A percentile compares a stretch with the other conserved stretches of the same genome.
These are phyloP conservation scores for Enteromius anoplus DNA, from an alignment of 2,797 vertebrate species.

Conservation along the genomic window DNA sequence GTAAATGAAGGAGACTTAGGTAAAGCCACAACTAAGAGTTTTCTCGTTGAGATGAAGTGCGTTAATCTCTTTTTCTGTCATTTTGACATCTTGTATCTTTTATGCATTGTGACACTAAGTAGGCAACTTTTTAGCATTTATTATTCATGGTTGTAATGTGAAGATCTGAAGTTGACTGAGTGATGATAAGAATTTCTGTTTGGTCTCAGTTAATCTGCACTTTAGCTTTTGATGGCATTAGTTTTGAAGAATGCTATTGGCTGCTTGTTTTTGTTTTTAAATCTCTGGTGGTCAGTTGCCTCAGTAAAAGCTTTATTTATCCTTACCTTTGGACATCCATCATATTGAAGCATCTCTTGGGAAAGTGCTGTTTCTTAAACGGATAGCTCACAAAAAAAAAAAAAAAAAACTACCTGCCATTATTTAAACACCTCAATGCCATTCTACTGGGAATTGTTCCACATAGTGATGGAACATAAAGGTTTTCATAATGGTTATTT, in stretches of 20 bases:
- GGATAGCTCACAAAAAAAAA: background rate
- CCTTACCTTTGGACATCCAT: slow-evolving; percentile 60
- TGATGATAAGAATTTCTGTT: background rate
- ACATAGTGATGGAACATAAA: background rate
- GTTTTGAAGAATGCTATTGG: background rate
- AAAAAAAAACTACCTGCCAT: background rate
- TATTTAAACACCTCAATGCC: background rate
- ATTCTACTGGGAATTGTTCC: background rate
- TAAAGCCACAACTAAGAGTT: slow-evolving; percentile 1
- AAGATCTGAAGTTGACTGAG: background rate
- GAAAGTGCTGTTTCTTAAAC: slow-evolving; percentile 31
- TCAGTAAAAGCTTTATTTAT: slow-evolving; percentile 62
- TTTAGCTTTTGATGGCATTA: slow-evolving; percentile 21
- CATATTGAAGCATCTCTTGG: slow-evolving; percentile 44
- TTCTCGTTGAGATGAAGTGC: background rate
- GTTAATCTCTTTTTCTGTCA: background rate
- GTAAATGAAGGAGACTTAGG: background rate
- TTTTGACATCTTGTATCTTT: background rate
- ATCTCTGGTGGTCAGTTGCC: slow-evolving; percentile 58
- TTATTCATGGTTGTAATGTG: background rate
- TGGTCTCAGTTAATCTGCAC: slow-evolving; percentile 9
- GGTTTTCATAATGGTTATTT: background rate
- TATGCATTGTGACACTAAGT: background rate
- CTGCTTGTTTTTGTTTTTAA: slow-evolving; percentile 49
- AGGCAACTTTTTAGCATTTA: background rate